Evolutionary conservation across 2,888 invertebrate species (phyloP).

Genomic region (Molorchus minor): DNA sequence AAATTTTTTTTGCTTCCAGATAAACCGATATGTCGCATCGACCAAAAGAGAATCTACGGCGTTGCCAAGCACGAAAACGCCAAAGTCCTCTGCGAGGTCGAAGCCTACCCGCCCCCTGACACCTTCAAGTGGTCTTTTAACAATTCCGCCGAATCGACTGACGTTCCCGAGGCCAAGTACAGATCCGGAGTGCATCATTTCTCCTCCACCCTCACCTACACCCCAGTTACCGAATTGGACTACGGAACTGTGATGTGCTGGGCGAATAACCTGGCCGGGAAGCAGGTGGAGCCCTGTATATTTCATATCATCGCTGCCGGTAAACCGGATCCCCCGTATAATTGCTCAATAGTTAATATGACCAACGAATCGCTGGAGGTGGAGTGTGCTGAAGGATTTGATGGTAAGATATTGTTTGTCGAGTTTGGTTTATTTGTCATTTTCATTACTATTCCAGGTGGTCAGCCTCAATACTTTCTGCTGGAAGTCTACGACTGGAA

Average conservation of each 20-base stretch:
- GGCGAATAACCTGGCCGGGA: conserved; percentile 76
- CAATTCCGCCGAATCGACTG: conserved; percentile 83
- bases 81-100: conserved; percentile 83
- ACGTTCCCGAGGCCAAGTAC: conserved; percentile 77
- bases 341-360: conserved; percentile 80
- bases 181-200: conserved; percentile 64
- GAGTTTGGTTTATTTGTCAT: not conserved
- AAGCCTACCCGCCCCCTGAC: conserved; percentile 83
- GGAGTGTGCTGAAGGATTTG: conserved; percentile 77
- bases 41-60: conserved; percentile 81
- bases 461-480: conserved; percentile 76
- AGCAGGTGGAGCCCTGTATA: conserved; percentile 77
- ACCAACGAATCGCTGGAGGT: conserved; percentile 82
- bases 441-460: conserved; percentile 52
- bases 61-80: conserved; percentile 84
- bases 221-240: conserved; percentile 78
- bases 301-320: conserved; percentile 80
- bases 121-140: conserved; percentile 90
- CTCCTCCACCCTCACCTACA: conserved; percentile 77
- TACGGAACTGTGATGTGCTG: conserved; percentile 77
- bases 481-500: conserved; percentile 74
- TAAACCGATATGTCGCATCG: conserved; percentile 82
- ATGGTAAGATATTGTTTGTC: conserved; percentile 64
- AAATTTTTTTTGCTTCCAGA: conserved; percentile 72
- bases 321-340: conserved; percentile 79